A percentile compares a stretch with the other conserved stretches of the same genome.
These are phyloP conservation scores for Bagarius yarrelli DNA, from an alignment of 2,113 vertebrate genomes.

Conservation along the genomic window DNA sequence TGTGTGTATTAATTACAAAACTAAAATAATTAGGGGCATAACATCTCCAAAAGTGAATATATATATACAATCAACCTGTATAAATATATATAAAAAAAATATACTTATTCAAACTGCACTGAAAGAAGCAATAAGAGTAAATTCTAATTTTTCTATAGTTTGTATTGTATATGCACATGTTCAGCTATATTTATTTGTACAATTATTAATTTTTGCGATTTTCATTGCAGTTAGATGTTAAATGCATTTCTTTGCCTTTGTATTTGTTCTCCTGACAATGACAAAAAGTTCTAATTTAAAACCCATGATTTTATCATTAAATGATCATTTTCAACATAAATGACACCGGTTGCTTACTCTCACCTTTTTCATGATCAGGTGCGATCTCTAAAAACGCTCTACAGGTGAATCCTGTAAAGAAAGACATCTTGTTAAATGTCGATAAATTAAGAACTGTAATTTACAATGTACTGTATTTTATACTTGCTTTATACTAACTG, in stretches of 20 bases:
- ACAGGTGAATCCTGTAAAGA: conserved; percentile 80
- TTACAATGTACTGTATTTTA: background rate
- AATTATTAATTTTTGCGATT: too few species aligned
- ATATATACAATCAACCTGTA: too few species aligned
- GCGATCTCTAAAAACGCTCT: conserved; percentile 82
- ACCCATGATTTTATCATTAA: background rate
- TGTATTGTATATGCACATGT: too few species aligned
- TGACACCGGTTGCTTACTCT: conserved; percentile 48
- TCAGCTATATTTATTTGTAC: too few species aligned
- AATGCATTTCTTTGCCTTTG: too few species aligned
- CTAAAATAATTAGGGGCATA: background rate
- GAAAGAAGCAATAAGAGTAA: too few species aligned
- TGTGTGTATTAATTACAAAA: background rate
- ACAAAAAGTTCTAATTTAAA: too few species aligned
- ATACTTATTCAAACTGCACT: too few species aligned
- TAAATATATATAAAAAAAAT: too few species aligned
- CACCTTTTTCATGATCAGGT: conserved; percentile 83
- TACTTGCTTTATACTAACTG: background rate
- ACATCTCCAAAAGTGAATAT: background rate
- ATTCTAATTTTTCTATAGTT: too few species aligned
- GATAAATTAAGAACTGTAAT: background rate
- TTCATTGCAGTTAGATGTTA: too few species aligned
- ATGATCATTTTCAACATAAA: background rate
- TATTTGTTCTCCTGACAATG: too few species aligned
- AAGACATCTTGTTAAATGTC: conserved; percentile 6